Evolutionary conservation across 2,797 vertebrate species (phyloP), one percentile per base, ranked within the genome.

Genomic region (Triplophysa bombifrons): DNA sequence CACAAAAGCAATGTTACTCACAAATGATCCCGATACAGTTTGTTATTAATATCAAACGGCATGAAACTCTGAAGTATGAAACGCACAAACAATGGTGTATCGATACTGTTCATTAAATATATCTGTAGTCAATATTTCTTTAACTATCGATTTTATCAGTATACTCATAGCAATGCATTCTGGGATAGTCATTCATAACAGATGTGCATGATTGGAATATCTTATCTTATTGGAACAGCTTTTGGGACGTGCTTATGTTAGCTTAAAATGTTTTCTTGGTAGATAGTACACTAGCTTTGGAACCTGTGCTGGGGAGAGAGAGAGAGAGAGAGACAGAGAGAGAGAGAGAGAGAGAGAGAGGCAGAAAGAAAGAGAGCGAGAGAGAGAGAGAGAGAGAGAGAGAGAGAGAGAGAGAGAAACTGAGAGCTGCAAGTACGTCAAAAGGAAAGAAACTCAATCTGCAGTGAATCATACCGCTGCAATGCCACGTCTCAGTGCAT

Each of bases 361-460:
- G n/a, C n/a, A n/a, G n/a, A n/a, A n/a, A 27, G 17, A 56, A n/a
- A 27, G 48, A 41, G 38, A 66, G 44, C 34, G 7, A 60, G 73
- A 90, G 73, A 90, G 88, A 87, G 81, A 76, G 83, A 72, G 85
- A 86, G 82, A n/a, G n/a, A 22, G 22, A 22, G 22, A 22, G 22
- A 22, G 25, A 27, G 48, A 41, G 27, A 51, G 11, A 20, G 22
- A 66, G 44, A 46, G 7, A 60, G 73, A 90, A 88, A 87, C 82
- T 77, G 83, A 72, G 85, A 86, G 82, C 20, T 84, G 82, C 84
- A 78, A 81, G 85, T 76, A 66, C 76, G 60, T 88, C 86, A 88
- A 70, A 77, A 63, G 81, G 84, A 86, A 84, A 85, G 85, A 86
- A 88, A 83, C 44, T 75, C 72, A 84, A 86, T 84, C 82, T 75